Evolutionary conservation across 2,113 vertebrate genomes (phyloP), one percentile per base, ranked within the genome.

Genomic region (Gymnorhina tibicen): DNA sequence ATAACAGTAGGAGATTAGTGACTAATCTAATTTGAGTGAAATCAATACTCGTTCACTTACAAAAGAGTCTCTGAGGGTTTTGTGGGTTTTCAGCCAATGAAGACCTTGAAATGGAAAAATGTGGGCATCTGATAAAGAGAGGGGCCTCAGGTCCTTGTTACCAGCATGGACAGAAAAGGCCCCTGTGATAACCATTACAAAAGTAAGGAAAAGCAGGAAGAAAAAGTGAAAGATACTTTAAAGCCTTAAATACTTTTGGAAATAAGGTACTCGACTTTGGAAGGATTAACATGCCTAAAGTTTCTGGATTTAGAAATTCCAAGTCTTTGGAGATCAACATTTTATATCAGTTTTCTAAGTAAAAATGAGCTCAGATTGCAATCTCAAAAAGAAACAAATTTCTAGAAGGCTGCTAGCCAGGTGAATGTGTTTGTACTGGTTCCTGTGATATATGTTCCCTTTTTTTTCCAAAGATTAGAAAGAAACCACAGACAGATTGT

Each of bases 391-490:
- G 75, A 94, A 91, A 80, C 19, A 90, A 94, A 91, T 47, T 70
- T 76, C 42, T 74, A 88, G 75, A 90, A 84, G 83, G 47, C 87
- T 90, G 50, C 47, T 83, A 66, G 81, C 85, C 87, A 95, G 72
- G 87, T 92, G 73, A 80, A 86, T 64, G 59, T 32, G 42, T 90
- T 96, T 95, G 82, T 63, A 62, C 93, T 63, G 47, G 52, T 88
- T 80, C 30, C 82, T 91, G 50, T 74, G 82, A 90, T 93, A 87
- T 73, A 82, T 42, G 49, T 59, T 93, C 62, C 55, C 62, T 44
- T 86, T 96, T 89, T 63, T 91, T 77, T n/a, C 30, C 50, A 80
- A 85, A 94, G 78, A 90, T 77, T 89, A 93, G 85, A 96, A 93
- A 91, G 82, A 91, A 95, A 96, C 68, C 59, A 76, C 92, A 90